Evolutionary conservation across 2,888 invertebrate genomes (phyloP).

Genomic region (Drosophila vallismaia): DNA sequence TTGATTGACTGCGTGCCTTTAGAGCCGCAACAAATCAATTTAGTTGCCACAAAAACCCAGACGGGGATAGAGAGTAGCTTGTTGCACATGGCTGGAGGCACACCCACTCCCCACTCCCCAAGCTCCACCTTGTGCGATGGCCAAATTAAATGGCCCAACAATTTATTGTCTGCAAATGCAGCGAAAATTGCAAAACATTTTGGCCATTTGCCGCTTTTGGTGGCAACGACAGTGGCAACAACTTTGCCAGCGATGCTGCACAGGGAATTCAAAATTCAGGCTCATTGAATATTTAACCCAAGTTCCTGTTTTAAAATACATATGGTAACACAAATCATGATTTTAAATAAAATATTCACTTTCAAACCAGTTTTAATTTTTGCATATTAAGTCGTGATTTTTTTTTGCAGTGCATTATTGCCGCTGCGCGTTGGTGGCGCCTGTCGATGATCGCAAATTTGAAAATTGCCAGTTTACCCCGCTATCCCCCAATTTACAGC

Average conservation of each 20-base stretch:
- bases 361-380: neutral
- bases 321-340: neutral
- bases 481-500: slow-evolving; percentile 28
- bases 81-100: slow-evolving; percentile 36
- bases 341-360: neutral
- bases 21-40: slow-evolving; percentile 77
- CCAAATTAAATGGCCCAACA: slow-evolving; percentile 64
- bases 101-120: slow-evolving; percentile 23
- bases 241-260: slow-evolving; percentile 28
- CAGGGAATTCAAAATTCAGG: neutral
- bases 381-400: neutral
- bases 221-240: slow-evolving; percentile 25
- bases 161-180: slow-evolving; percentile 63
- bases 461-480: slow-evolving; percentile 63
- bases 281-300: neutral
- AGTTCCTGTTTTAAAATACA: neutral
- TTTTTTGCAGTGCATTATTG: slow-evolving; percentile 22
- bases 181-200: slow-evolving; percentile 60
- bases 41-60: slow-evolving; percentile 45
- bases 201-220: slow-evolving; percentile 47
- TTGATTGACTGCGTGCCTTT: slow-evolving; percentile 74
- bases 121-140: slow-evolving; percentile 48
- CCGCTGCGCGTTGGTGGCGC: slow-evolving; percentile 69
- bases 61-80: slow-evolving; percentile 22
- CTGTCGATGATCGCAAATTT: slow-evolving; percentile 59